Conservation (phyloP, 2,797 vertebrate genomes). For the Heterohyrax brucei region DNA sequence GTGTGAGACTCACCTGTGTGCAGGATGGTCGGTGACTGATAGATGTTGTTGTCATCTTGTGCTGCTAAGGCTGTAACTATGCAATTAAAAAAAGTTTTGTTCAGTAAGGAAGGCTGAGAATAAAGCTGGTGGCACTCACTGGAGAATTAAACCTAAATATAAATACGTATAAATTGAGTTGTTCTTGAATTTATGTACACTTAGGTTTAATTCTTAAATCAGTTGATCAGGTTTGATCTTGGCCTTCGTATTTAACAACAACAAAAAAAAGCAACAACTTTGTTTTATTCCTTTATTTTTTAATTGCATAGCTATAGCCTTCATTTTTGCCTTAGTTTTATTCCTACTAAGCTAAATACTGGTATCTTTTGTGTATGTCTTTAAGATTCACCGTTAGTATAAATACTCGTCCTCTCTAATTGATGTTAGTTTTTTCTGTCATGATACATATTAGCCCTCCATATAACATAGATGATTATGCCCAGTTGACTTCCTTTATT, state of each 20-base stretch:
- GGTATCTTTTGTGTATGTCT: not conserved
- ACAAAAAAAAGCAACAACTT: too few relatives aligned
- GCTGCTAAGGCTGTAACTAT: not conserved
- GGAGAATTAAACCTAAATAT: not conserved
- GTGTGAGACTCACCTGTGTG: not conserved
- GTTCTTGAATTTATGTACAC: not conserved
- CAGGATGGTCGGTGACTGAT: not conserved
- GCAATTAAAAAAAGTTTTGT: not conserved
- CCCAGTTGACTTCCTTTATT: not conserved
- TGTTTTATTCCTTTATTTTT: not conserved
- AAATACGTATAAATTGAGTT: not conserved
- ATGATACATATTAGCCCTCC: too few relatives aligned
- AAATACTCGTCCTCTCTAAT: not conserved
- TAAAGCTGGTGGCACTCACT: not conserved
- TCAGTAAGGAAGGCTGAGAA: not conserved
- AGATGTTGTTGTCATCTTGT: not conserved
- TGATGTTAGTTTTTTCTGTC: not conserved
- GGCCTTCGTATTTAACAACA: not conserved
- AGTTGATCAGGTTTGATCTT: not conserved
- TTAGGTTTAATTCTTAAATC: not conserved
- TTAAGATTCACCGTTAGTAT: not conserved
- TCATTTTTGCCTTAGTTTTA: not conserved
- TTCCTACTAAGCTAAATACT: not conserved
- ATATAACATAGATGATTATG: not conserved
- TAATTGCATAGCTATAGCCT: not conserved